phyloP scores from a whole-genome alignment of 2,888 invertebrate genomes.

The Cryptus armator region DNA sequence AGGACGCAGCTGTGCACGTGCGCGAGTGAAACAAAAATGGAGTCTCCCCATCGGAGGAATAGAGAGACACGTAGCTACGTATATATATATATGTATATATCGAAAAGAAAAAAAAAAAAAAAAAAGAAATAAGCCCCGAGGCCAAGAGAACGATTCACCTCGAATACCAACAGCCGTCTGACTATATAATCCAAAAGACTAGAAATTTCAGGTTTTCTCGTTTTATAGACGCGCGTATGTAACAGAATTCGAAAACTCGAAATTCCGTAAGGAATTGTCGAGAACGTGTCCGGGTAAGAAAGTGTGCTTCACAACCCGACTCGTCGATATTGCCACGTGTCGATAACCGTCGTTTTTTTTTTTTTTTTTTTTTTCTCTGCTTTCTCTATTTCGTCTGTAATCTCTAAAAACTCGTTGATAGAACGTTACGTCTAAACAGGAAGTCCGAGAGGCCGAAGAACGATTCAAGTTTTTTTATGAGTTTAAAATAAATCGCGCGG shows the following conservation, averaged over 20 bases:
- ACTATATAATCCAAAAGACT: constrained; percentile 53
- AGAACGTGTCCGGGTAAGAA: neutral
- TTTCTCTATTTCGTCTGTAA: neutral
- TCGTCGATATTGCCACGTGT: constrained; percentile 6
- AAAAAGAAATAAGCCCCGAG: constrained; percentile 39
- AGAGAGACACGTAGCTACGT: neutral
- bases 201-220: constrained; percentile 59
- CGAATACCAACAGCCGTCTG: constrained; percentile 41
- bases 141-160: constrained; percentile 45
- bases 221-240: neutral
- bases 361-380: neutral
- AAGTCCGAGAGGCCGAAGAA: neutral
- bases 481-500: neutral
- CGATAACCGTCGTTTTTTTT: neutral
- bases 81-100: neutral
- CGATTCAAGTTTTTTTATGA: neutral
- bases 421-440: neutral
- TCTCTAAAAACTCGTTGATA: neutral
- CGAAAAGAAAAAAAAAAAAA: constrained; percentile 7
- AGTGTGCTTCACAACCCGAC: neutral
- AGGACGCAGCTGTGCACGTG: constrained; percentile 61
- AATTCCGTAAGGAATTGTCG: constrained; percentile 9
- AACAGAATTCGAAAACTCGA: neutral
- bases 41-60: neutral
- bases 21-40: constrained; percentile 44